These are phyloP conservation scores for Gila robusta DNA, from an alignment of 2,797 vertebrate genomes.

Conservation along the genomic window DNA sequence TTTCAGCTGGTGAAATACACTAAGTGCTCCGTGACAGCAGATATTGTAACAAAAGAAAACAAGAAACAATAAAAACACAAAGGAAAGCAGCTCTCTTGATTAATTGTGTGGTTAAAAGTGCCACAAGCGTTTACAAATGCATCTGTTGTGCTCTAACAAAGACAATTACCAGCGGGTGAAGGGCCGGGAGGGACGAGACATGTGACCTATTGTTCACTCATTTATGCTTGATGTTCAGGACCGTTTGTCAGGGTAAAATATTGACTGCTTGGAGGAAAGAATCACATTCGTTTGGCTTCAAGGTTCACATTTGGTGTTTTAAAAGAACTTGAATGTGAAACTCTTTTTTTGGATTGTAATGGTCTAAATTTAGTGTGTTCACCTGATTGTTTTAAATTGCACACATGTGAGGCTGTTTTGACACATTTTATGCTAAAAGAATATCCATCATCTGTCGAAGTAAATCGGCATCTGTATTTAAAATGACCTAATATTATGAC, in stretches of 20 bases:
- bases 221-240: conserved; percentile 17
- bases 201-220: conserved; percentile 22
- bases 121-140: conserved; percentile 38
- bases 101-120: conserved; percentile 37
- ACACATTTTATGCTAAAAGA: not conserved
- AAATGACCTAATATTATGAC: conserved; percentile 8
- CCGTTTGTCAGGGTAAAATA: conserved; percentile 8
- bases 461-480: not conserved
- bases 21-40: conserved; percentile 36
- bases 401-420: not conserved
- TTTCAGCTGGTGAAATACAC: conserved; percentile 51
- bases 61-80: conserved; percentile 45
- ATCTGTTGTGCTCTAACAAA: conserved; percentile 40
- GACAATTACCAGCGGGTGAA: conserved; percentile 20
- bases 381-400: not conserved
- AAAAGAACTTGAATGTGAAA: not conserved
- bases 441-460: not conserved
- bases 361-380: not conserved
- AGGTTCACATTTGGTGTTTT: not conserved
- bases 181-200: conserved; percentile 15
- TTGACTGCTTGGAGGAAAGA: not conserved
- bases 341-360: not conserved
- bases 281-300: no score
- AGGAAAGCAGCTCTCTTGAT: conserved; percentile 30
- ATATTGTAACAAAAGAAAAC: conserved; percentile 47